phyloP scores from a whole-genome alignment of 2,888 invertebrate species.

The Agonopterix alstromeriana region DNA sequence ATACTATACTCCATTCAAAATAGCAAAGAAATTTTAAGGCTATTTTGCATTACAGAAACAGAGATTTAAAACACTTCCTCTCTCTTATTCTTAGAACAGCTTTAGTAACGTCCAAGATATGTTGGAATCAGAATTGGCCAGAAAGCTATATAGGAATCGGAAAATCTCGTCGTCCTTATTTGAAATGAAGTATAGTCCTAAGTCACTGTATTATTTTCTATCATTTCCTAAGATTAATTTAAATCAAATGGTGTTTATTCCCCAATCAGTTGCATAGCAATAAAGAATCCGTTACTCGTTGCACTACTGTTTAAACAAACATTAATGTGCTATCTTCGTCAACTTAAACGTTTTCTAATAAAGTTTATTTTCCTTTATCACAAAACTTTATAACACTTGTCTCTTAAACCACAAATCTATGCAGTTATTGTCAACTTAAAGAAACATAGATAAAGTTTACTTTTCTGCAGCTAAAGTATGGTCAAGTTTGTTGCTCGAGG shows the following conservation, averaged over 20 bases:
- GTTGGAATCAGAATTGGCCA: no score
- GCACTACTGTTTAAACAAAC: conserved; percentile 21
- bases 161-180: no score
- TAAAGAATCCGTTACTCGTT: conserved; percentile 30
- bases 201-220: not conserved
- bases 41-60: no score
- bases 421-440: conserved; percentile 3
- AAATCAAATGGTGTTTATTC: conserved; percentile 24
- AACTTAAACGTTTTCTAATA: conserved; percentile 5
- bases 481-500: conserved; percentile 23
- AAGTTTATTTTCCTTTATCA: conserved; percentile 7
- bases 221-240: conserved; percentile 9
- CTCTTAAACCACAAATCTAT: conserved; percentile 7
- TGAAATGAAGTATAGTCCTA: no score
- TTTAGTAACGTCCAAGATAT: no score
- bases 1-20: no score
- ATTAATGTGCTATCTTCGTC: conserved; percentile 5
- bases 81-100: no score
- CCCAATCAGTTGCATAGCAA: conserved; percentile 35
- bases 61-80: no score
- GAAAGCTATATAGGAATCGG: no score
- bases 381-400: not conserved
- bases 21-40: no score
- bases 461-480: conserved; percentile 14
- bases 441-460: conserved; percentile 16